Evolutionary conservation across 2,888 invertebrate genomes (phyloP), one percentile per base, ranked within the genome.

Genomic region (Volucella bombylans): DNA sequence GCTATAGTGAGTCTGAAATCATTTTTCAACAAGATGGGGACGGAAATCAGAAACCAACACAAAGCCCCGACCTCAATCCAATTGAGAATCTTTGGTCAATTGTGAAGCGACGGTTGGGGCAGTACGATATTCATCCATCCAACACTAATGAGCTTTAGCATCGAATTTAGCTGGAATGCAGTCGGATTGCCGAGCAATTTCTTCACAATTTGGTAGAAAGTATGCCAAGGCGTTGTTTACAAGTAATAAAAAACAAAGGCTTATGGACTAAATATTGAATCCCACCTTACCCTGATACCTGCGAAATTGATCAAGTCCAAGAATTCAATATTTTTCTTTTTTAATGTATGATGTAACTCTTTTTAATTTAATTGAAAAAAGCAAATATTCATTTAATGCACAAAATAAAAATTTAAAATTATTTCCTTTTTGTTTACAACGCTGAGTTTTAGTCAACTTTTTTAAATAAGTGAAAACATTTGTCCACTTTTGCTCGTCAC

Each of bases 141-240:
- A 76, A 62, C 62, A 38, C 49, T 15, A 39, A 68, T 52, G 55
- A 74, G 39, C 39, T 74, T 10, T 69, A 43, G 64, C n/a, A 31
- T 59, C n/a, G 68, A 12, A 41, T 80, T 31, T 31, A 67, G 23
- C n/a, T 54, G 31, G 72, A 72, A 31, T 79, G 65, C 61, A 49
- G 47, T 38, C 69, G 23, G 23, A 77, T 72, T 54, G 50, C 55
- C 49, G 55, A 77, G 54, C 52, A 67, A 54, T 67, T 71, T 18
- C 59, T 72, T 12, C 57, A 67, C 57, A 77, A 77, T 18, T 59
- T 72, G 14, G 49, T 77, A n/a, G 62, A 82, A 39, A 76, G 54
- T 59, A 72, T 76, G 74, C 81, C 81, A 50, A 82, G 54, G 14
- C 69, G 57, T 49, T 12, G 8, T 14, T 49, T 10, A 14, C 49